Percentiles rank a stretch among this genome's conserved stretches.
These are phyloP conservation scores for Lutra lutra DNA, from an alignment of 2,797 vertebrate genomes.

Conservation along the genomic window DNA sequence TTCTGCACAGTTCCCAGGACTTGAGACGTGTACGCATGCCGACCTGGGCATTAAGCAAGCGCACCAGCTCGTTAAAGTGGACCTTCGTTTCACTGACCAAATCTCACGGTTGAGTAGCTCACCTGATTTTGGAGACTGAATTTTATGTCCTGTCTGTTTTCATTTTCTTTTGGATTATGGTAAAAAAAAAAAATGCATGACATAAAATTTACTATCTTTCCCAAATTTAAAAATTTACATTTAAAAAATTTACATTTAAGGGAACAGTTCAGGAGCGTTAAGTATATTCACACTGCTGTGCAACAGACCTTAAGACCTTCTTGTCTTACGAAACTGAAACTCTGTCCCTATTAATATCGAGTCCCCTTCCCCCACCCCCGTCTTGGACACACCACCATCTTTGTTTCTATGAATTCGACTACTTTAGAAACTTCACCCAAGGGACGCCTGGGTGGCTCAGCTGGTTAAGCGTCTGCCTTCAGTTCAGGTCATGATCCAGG, in stretches of 20 bases:
- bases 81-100: background rate
- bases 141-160: background rate
- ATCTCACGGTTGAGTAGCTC: background rate
- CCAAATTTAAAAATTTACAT: background rate
- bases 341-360: background rate
- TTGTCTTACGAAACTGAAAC: background rate
- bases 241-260: background rate
- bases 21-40: accelerated
- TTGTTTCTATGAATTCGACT: background rate
- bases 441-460: background rate
- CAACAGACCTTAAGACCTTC: background rate
- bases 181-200: background rate
- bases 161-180: background rate
- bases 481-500: background rate
- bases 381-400: no score
- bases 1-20: background rate
- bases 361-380: no score
- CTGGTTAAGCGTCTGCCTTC: background rate
- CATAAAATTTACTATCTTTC: background rate
- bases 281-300: background rate
- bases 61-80: no score
- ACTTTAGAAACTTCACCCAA: background rate
- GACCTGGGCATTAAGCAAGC: background rate
- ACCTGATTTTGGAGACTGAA: background rate
- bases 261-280: background rate